These are phyloP conservation scores for Arctia plantaginis DNA, from an alignment of 2,888 invertebrate species.

Conservation along the genomic window DNA sequence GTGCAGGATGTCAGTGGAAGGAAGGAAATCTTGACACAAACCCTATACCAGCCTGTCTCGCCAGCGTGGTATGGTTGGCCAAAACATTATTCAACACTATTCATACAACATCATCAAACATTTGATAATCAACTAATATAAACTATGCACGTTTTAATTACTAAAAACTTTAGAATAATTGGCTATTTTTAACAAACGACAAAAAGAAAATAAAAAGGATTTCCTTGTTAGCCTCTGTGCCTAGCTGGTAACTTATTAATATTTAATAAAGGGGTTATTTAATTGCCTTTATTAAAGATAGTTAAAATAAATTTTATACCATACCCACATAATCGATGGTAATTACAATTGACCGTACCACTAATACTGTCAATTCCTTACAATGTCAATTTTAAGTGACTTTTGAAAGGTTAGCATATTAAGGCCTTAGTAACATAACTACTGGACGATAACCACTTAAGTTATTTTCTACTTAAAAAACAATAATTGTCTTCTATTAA, in stretches of 20 bases:
- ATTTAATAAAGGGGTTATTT: constrained; percentile 28
- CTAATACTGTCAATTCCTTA: background rate
- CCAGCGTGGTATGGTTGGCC: too few relatives aligned
- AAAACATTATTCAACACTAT: too few relatives aligned
- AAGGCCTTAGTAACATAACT: background rate
- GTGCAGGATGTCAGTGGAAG: too few relatives aligned
- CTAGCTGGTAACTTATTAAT: constrained; percentile 32
- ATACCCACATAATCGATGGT: background rate
- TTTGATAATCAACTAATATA: too few relatives aligned
- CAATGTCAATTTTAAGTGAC: constrained; percentile 8
- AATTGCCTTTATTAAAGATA: constrained; percentile 13
- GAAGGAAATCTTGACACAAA: too few relatives aligned
- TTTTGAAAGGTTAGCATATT: constrained; percentile 7
- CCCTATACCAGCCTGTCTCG: too few relatives aligned
- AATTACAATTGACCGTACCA: constrained; percentile 6
- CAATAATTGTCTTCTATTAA: background rate
- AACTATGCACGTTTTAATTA: too few relatives aligned
- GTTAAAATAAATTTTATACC: constrained; percentile 10
- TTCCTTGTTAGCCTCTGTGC: constrained; percentile 45
- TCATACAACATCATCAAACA: too few relatives aligned
- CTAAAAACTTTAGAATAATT: too few relatives aligned
- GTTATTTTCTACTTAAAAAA: background rate
- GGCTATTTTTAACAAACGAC: too few relatives aligned
- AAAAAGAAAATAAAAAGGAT: constrained; percentile 23
- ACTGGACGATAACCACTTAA: background rate